Percentiles rank a stretch among this genome's conserved stretches.
Conservation (phyloP, 2,888 invertebrate species). For the Pseudoips prasinana region DNA sequence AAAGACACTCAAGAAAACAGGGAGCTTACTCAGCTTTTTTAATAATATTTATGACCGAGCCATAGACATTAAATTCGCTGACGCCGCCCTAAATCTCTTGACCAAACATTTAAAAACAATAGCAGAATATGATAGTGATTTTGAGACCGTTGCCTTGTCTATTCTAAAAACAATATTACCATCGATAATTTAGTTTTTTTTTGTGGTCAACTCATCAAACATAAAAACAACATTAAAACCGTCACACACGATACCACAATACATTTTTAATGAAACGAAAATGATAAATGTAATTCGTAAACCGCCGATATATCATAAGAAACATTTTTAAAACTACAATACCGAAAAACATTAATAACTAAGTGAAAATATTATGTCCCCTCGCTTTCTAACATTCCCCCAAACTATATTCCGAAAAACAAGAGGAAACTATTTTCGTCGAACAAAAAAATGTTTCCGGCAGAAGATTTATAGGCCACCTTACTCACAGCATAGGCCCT, state of each 20-base stretch:
- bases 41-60: no score
- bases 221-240: constrained; percentile 24
- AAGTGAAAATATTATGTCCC: constrained; percentile 42
- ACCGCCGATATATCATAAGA: constrained; percentile 37
- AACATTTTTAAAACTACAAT: constrained; percentile 48
- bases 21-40: no score
- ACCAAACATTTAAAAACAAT: no score
- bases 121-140: no score
- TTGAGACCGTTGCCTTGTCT: no score
- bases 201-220: constrained; percentile 2
- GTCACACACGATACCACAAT: constrained; percentile 20
- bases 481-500: constrained; percentile 55
- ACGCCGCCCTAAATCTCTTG: no score
- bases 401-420: constrained; percentile 62
- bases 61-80: no score
- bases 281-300: constrained; percentile 39
- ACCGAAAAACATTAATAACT: constrained; percentile 57
- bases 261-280: constrained; percentile 28
- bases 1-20: constrained; percentile 6
- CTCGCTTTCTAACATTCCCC: constrained; percentile 31
- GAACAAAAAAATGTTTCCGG: constrained; percentile 77
- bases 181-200: no score
- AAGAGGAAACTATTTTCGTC: constrained; percentile 78
- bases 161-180: no score
- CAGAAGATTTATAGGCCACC: constrained; percentile 70